A percentile compares a stretch with the other conserved stretches of the same genome.
These are phyloP conservation scores for Sebastes umbrosus DNA, from an alignment of 2,797 vertebrate species.

Conservation along the genomic window DNA sequence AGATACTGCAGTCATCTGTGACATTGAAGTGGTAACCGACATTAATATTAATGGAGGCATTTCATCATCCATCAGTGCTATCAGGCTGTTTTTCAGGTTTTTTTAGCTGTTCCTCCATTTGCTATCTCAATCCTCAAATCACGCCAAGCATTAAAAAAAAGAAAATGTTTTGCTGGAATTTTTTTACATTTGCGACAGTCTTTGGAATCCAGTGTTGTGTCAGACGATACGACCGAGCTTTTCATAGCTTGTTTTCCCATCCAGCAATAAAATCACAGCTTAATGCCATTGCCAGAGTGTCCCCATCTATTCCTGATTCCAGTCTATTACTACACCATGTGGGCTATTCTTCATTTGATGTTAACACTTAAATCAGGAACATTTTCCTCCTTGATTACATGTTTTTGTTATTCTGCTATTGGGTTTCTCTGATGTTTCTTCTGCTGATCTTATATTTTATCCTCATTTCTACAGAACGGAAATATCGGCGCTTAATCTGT, in stretches of 20 bases:
- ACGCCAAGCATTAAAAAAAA: background rate
- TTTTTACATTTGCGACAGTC: background rate
- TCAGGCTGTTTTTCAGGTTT: background rate
- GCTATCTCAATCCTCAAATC: background rate
- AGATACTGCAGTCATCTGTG: constrained; percentile 20
- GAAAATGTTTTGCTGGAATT: background rate
- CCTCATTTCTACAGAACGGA: background rate
- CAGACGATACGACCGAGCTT: background rate
- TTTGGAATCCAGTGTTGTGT: background rate
- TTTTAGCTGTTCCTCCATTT: background rate
- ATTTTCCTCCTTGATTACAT: background rate
- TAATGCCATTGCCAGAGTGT: background rate
- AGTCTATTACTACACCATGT: background rate
- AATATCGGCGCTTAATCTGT: background rate
- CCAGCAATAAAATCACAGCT: constrained; percentile 2
- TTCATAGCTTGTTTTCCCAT: background rate
- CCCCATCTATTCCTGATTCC: background rate
- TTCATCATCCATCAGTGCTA: background rate
- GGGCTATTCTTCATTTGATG: background rate
- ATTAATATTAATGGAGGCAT: background rate
- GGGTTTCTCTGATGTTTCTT: background rate
- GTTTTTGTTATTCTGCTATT: background rate
- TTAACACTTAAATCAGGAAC: background rate
- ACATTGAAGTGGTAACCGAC: constrained; percentile 3
- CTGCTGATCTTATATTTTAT: background rate